Conservation (phyloP, 2,113 vertebrate genomes). For the Rhizomys pruinosus region DNA sequence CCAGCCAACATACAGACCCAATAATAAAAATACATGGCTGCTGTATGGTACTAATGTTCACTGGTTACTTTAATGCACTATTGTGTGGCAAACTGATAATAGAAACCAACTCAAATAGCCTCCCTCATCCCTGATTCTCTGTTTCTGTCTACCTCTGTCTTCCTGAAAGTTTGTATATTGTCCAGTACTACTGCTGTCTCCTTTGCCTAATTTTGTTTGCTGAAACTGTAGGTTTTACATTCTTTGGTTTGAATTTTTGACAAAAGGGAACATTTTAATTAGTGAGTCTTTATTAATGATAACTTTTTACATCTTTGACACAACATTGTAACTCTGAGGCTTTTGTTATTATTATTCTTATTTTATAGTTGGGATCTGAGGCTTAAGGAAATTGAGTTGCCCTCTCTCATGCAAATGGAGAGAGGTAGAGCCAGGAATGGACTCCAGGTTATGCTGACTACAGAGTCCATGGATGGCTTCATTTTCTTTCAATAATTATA, state of each 20-base stretch:
- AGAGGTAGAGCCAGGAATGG: neutral
- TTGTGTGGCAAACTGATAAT: constrained; percentile 39
- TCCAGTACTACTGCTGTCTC: neutral
- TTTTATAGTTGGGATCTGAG: constrained; percentile 21
- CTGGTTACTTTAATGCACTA: constrained; percentile 11
- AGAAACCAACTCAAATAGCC: neutral
- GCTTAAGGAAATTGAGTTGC: neutral
- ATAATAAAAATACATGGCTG: constrained; percentile 37
- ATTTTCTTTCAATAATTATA: no score
- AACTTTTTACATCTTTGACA: constrained; percentile 14
- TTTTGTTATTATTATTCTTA: constrained; percentile 2
- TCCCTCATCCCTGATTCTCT: neutral
- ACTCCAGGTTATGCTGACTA: constrained; percentile 31
- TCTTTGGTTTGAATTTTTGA: constrained; percentile 27
- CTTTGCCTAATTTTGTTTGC: neutral
- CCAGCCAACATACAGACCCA: neutral
- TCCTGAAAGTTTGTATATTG: neutral
- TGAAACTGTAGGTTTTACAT: neutral
- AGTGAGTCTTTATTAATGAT: neutral
- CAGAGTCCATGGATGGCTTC: neutral
- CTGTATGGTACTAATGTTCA: constrained; percentile 11
- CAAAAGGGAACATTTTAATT: neutral
- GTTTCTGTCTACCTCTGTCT: neutral
- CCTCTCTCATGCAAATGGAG: neutral
- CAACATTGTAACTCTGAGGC: neutral